Evolutionary conservation across 2,888 invertebrate genomes (phyloP).

Genomic region (Pantelozetes paolii): DNA sequence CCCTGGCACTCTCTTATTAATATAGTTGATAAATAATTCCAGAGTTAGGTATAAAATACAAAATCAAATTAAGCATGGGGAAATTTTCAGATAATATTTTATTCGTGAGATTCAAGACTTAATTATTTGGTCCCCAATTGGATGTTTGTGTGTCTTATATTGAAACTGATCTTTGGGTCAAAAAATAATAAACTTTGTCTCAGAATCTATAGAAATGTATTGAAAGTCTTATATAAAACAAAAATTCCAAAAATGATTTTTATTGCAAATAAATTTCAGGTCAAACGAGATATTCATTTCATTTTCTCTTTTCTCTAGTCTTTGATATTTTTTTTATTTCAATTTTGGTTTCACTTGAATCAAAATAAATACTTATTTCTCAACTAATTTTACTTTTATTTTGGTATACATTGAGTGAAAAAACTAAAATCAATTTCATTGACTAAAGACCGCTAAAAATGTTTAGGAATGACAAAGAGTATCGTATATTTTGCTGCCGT

Average conservation of each 20-base stretch:
- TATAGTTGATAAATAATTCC: too few species aligned
- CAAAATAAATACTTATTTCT: not conserved
- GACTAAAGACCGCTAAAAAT: not conserved
- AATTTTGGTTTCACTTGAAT: not conserved
- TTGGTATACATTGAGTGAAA: too few species aligned
- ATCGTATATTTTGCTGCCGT: not conserved
- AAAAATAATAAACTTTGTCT: not conserved
- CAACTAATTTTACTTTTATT: not conserved
- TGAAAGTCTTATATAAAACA: not conserved
- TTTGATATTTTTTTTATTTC: slow-evolving; percentile 1
- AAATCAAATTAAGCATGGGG: too few species aligned
- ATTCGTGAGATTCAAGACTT: not conserved
- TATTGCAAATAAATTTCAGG: slow-evolving; percentile 26
- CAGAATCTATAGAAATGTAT: not conserved
- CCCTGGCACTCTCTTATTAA: too few species aligned
- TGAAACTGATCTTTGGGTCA: not conserved
- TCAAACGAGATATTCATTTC: slow-evolving; percentile 22
- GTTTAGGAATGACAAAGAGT: not conserved
- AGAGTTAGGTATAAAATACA: too few species aligned
- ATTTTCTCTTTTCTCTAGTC: not conserved
- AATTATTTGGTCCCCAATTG: slow-evolving; percentile 2
- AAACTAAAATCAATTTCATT: not conserved
- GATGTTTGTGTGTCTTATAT: not conserved
- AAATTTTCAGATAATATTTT: too few species aligned
- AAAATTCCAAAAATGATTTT: slow-evolving; percentile 27